Percentiles rank a stretch among this genome's conserved stretches.
phyloP scores from a whole-genome alignment of 2,113 vertebrate genomes.

The Actenoides hombroni region DNA sequence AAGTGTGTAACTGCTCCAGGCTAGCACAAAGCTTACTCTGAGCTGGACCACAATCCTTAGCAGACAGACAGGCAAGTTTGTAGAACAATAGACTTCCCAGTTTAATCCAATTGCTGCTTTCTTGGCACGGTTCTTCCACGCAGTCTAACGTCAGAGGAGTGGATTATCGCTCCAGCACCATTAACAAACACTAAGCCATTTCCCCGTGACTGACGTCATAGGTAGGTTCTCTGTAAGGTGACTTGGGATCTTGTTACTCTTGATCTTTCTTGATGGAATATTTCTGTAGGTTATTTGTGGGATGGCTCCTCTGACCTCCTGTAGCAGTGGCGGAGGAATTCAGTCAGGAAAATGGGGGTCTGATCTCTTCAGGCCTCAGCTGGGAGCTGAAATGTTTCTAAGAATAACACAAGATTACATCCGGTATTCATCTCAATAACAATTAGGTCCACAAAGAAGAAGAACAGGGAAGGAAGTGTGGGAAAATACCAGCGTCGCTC shows the following conservation, averaged over 20 bases:
- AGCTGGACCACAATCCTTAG: not conserved
- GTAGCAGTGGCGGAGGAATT: not conserved
- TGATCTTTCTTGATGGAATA: not conserved
- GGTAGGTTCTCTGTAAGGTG: not conserved
- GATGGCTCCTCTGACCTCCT: not conserved
- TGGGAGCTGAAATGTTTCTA: conserved; percentile 44
- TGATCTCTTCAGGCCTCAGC: not conserved
- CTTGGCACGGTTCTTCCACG: not conserved
- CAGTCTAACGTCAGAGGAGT: not conserved
- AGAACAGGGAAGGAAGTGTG: conserved; percentile 55
- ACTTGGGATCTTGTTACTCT: not conserved
- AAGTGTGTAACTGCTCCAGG: not conserved
- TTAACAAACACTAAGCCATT: not conserved
- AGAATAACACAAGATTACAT: conserved; percentile 55
- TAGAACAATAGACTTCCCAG: not conserved
- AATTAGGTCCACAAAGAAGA: conserved; percentile 35
- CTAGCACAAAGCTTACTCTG: not conserved
- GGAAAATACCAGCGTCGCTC: conserved; percentile 41
- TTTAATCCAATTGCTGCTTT: not conserved
- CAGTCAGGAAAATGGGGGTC: not conserved
- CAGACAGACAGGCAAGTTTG: not conserved
- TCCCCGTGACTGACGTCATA: not conserved
- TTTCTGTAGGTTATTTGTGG: not conserved
- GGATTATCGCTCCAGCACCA: not conserved
- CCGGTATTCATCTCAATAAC: conserved; percentile 37